Conservation (phyloP, 2,797 vertebrate genomes). For the Sebastes hopkinsi region DNA sequence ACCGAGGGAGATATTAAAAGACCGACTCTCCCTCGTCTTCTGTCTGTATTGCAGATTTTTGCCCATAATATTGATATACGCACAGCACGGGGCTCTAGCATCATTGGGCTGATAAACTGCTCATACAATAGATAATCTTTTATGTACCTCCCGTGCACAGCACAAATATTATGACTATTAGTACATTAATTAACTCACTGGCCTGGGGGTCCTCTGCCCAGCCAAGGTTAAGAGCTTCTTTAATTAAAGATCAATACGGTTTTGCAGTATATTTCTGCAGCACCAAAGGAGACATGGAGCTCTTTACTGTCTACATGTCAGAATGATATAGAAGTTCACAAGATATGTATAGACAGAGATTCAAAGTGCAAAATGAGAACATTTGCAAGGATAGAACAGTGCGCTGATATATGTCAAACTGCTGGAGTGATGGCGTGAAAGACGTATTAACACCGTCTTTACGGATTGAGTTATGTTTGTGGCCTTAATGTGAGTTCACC, state of each 20-base stretch:
- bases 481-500: constrained; percentile 20
- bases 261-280: constrained; percentile 82
- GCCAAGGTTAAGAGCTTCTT: constrained; percentile 88
- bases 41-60: constrained; percentile 77
- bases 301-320: constrained; percentile 71
- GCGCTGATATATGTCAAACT: constrained; percentile 42
- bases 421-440: constrained; percentile 20
- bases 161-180: constrained; percentile 91
- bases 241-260: constrained; percentile 89
- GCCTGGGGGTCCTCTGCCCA: constrained; percentile 81
- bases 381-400: constrained; percentile 35
- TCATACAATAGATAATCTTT: constrained; percentile 88
- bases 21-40: constrained; percentile 69
- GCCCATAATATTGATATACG: constrained; percentile 87
- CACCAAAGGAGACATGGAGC: constrained; percentile 72
- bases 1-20: constrained; percentile 77
- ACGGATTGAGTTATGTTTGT: constrained; percentile 14
- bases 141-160: constrained; percentile 87
- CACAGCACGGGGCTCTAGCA: constrained; percentile 81
- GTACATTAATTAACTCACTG: constrained; percentile 87
- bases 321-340: constrained; percentile 62
- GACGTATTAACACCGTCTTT: constrained; percentile 19
- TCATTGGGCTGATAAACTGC: constrained; percentile 86
- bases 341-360: constrained; percentile 48
- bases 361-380: constrained; percentile 59